Conservation (phyloP, 2,113 vertebrate species). For the Parus major region DNA sequence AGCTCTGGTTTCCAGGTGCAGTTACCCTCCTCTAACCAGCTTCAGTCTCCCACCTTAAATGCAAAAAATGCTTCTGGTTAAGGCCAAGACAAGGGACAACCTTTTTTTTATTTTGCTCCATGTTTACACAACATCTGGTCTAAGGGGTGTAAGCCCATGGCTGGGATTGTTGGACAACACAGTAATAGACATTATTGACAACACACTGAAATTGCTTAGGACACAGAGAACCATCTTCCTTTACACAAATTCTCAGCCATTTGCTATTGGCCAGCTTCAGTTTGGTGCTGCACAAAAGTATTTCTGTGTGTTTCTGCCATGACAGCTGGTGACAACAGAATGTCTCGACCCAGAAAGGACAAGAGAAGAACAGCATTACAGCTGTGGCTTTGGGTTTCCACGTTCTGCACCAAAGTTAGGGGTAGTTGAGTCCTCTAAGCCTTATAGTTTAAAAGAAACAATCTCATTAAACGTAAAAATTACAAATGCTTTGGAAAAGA, state of each 20-base stretch:
- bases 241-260: not conserved
- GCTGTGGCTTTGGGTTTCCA: not conserved
- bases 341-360: not conserved
- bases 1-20: not conserved
- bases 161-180: not conserved
- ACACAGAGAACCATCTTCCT: not conserved
- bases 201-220: not conserved
- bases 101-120: not conserved
- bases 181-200: not conserved
- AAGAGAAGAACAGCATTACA: not conserved
- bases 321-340: not conserved
- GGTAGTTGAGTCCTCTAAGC: not conserved
- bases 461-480: slow-evolving; percentile 27
- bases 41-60: not conserved
- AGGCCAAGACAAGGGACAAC: not conserved
- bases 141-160: not conserved
- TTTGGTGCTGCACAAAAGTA: not conserved
- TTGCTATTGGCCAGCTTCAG: not conserved
- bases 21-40: not conserved
- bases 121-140: not conserved
- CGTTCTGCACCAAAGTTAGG: not conserved
- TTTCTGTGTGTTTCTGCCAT: not conserved
- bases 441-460: not conserved
- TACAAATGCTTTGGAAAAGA: slow-evolving; percentile 10
- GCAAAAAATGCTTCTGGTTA: not conserved